Evolutionary conservation across 2,888 invertebrate genomes (phyloP).

Genomic region (Tiphia femorata): DNA sequence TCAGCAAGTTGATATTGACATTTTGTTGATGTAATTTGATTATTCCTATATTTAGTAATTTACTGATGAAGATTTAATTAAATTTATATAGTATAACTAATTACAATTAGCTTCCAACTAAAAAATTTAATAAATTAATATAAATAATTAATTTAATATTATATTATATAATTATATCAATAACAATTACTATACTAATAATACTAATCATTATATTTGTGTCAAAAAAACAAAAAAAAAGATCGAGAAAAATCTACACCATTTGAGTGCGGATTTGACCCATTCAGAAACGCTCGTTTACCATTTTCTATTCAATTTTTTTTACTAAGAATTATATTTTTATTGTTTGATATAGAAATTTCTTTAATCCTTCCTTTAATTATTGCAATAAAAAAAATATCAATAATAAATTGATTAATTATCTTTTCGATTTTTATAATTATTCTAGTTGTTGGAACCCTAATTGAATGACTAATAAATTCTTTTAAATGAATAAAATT

Average conservation of each 20-base stretch:
- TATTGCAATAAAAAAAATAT: conserved; percentile 58
- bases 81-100: too few relatives aligned
- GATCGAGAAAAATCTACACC: conserved; percentile 77
- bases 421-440: too few relatives aligned
- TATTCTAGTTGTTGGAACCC: not conserved
- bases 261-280: conserved; percentile 77
- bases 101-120: too few relatives aligned
- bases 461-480: not conserved
- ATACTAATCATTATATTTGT: conserved; percentile 70
- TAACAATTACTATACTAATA: conserved; percentile 65
- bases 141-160: conserved; percentile 71
- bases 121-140: conserved; percentile 72
- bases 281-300: conserved; percentile 69
- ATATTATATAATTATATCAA: conserved; percentile 49
- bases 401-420: too few relatives aligned
- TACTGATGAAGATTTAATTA: too few relatives aligned
- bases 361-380: conserved; percentile 75
- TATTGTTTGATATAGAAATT: conserved; percentile 83
- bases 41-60: conserved; percentile 73
- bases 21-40: conserved; percentile 76
- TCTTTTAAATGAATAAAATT: not conserved
- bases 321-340: conserved; percentile 77
- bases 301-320: too few relatives aligned
- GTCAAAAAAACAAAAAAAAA: conserved; percentile 73
- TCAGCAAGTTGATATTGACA: conserved; percentile 79